Base-by-base conservation (phyloP, 2,797 vertebrate species). In the Gephyroberyx darwinii region DNA sequence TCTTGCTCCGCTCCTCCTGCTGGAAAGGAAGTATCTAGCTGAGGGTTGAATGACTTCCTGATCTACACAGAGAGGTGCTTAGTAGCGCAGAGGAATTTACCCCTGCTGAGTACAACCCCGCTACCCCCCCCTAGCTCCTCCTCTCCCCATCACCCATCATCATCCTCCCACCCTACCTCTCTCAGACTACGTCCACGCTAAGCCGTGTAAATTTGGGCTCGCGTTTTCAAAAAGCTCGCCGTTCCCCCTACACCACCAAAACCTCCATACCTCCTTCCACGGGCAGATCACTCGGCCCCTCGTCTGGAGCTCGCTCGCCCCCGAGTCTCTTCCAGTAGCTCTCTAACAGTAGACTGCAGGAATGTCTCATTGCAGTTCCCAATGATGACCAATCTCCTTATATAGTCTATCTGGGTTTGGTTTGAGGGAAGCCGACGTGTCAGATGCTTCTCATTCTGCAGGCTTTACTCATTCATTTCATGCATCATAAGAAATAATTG, bases 41-140 rank as follows among this genome's bases (percentile, higher is more conserved):
- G 81, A 86, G 76, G 77, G 75, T 89, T 87, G 84, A 68, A 85
- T 74, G 75, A 75, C 84, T 86, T 84, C 74, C 73, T 67, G 67
- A 79, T 83, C 67, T 60, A 74, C 83, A 45, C 60, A 14, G 62
- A 78, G 82, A 79, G 79, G 71, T 78, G 74, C 41, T 60, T 61
- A 53, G 80, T 53, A 58, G 70, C 65, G 45, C 45, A 43, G 65
- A 87, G 86, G 88, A 90, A 89, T 90, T 68, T 54, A 70, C 81
- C 82, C 85, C 74, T 6, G 54, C 80, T 82, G 86, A 80, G 75
- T 12, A 10, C 39, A 20, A 16, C 61, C 48, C 69, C 81, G 7
- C 5, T 22, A 19, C n/a, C n/a, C 19, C 39, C 70, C 55, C 66
- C 69, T 35, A 69, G 45, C 71, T 43, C 55, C 58, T 43, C 57